Evolutionary conservation across 2,888 invertebrate species (phyloP).

Genomic region (Agrotis exclamationis): DNA sequence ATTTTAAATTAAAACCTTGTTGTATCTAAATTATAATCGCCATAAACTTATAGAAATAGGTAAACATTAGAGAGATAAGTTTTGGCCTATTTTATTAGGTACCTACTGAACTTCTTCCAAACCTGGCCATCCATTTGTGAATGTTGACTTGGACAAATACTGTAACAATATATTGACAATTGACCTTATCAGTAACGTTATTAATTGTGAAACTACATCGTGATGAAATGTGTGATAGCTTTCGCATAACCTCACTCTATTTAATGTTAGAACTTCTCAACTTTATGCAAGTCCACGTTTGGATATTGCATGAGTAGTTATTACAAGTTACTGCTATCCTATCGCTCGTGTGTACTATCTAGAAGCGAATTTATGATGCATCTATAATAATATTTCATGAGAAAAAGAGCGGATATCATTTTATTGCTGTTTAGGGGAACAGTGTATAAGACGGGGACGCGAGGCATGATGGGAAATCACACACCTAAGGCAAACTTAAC

Average conservation of each 20-base stretch:
- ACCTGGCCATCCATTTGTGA: not conserved
- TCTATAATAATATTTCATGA: not conserved
- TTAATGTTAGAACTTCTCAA: constrained; percentile 33
- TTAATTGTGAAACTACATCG: constrained; percentile 8
- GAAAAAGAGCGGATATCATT: not conserved
- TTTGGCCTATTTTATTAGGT: not conserved
- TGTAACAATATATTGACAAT: no score
- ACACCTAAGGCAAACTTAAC: no score
- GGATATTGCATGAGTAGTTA: constrained; percentile 38
- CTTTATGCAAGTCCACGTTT: constrained; percentile 17
- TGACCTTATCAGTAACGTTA: not conserved
- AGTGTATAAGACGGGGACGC: no score
- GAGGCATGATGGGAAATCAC: no score
- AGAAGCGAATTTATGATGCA: not conserved
- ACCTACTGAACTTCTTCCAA: not conserved
- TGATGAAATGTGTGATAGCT: constrained; percentile 7
- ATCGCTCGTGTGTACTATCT: not conserved
- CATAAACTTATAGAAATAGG: no score
- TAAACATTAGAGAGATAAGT: no score
- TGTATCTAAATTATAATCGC: no score
- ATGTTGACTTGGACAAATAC: no score
- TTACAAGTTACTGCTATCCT: constrained; percentile 26
- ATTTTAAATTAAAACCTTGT: no score
- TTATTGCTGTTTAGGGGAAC: not conserved
- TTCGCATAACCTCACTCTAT: constrained; percentile 1